Evolutionary conservation across 2,888 invertebrate genomes (phyloP).

Genomic region (Andrena hattorfiana): DNA sequence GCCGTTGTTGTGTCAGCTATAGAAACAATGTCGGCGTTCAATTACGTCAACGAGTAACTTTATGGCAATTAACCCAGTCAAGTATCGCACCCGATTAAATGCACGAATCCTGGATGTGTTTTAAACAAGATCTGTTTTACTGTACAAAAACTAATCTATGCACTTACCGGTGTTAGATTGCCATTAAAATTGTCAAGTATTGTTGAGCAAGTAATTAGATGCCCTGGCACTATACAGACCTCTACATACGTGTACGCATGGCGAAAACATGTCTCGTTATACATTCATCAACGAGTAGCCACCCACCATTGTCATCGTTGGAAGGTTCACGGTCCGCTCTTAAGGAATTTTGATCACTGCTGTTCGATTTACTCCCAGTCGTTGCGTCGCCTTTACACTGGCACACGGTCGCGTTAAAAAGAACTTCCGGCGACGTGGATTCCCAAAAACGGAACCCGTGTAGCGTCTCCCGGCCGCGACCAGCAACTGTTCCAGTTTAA

Average conservation of each 20-base stretch:
- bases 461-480: constrained; percentile 61
- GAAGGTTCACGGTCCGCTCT: constrained; percentile 6
- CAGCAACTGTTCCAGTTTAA: constrained; percentile 81
- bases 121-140: constrained; percentile 9
- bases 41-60: constrained; percentile 30
- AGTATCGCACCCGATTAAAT: constrained; percentile 38
- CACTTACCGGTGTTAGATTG: background rate
- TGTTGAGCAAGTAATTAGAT: background rate
- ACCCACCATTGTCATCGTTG: constrained; percentile 57
- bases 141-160: background rate
- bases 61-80: constrained; percentile 43
- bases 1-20: background rate
- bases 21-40: constrained; percentile 17
- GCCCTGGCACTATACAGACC: background rate
- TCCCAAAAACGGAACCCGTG: constrained; percentile 27
- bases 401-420: background rate
- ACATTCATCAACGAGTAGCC: background rate
- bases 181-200: background rate
- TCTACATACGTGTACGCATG: too few species aligned
- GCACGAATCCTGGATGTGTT: background rate
- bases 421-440: background rate
- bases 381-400: constrained; percentile 9
- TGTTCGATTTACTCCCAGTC: background rate
- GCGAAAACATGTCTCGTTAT: background rate
- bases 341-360: background rate